A percentile compares a stretch with the other conserved stretches of the same genome.
These are phyloP conservation scores for Sinocyclocheilus maitianheensis DNA, from an alignment of 2,113 vertebrate species.

Conservation along the genomic window DNA sequence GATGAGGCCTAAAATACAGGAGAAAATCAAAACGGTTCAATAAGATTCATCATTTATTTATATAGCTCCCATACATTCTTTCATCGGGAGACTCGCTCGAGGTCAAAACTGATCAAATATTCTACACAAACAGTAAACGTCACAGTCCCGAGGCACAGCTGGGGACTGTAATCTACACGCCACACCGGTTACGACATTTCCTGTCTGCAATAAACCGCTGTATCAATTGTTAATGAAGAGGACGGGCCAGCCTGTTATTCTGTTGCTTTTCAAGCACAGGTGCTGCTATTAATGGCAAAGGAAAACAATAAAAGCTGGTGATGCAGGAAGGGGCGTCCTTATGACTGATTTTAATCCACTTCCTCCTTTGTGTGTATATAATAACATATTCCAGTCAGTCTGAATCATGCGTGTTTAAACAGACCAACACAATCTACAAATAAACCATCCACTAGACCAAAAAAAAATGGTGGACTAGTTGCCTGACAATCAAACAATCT, in stretches of 20 bases:
- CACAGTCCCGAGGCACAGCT: not conserved
- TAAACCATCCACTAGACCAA: no score
- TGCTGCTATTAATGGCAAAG: slow-evolving; percentile 21
- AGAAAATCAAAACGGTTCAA: no score
- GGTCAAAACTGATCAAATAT: not conserved
- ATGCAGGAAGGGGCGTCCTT: slow-evolving; percentile 33
- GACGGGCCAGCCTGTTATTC: slow-evolving; percentile 24
- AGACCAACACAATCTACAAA: no score
- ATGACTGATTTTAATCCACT: slow-evolving; percentile 27
- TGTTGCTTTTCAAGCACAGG: slow-evolving; percentile 21
- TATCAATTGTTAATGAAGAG: slow-evolving; percentile 7
- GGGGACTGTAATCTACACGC: not conserved
- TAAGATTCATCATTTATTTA: not conserved
- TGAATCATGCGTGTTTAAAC: not conserved
- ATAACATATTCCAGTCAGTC: not conserved
- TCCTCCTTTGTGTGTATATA: slow-evolving; percentile 26
- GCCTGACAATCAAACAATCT: no score
- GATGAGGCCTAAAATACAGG: no score
- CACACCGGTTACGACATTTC: not conserved
- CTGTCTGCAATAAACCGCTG: not conserved
- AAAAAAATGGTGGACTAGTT: no score
- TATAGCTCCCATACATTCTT: not conserved
- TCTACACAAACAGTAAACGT: not conserved
- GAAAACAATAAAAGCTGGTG: slow-evolving; percentile 8
- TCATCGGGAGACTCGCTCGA: not conserved